Evolutionary conservation across 2,113 vertebrate species (phyloP).

Genomic region (western clawed frog (Xenopus tropicalis)): DNA sequence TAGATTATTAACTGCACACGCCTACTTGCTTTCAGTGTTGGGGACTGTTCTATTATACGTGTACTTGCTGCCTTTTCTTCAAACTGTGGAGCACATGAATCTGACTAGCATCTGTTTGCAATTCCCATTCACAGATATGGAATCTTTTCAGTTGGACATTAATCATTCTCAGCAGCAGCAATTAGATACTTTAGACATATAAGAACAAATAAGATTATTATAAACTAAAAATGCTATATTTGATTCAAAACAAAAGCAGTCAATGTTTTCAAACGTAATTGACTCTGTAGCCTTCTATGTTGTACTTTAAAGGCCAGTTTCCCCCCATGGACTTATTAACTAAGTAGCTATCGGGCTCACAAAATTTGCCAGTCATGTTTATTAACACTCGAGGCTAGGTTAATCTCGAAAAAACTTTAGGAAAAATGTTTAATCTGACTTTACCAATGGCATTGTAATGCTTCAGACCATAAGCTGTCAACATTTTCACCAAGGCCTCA

Average conservation of each 20-base stretch:
- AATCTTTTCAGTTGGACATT: conserved; percentile 60
- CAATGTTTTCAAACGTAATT: not conserved
- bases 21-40: not conserved
- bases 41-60: conserved; percentile 20
- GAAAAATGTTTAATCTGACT: too few species aligned
- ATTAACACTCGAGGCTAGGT: too few species aligned
- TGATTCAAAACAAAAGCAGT: not conserved
- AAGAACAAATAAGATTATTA: conserved; percentile 51
- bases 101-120: conserved; percentile 63
- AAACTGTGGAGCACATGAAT: conserved; percentile 29
- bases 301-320: too few species aligned
- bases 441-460: too few species aligned
- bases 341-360: too few species aligned
- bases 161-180: conserved; percentile 57
- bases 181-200: conserved; percentile 53
- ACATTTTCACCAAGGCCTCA: too few species aligned
- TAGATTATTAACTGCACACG: not conserved
- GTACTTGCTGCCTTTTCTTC: too few species aligned
- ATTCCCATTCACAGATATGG: conserved; percentile 56
- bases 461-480: too few species aligned
- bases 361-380: too few species aligned
- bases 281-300: too few species aligned
- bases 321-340: too few species aligned
- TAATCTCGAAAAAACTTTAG: too few species aligned
- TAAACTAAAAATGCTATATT: conserved; percentile 30